These are phyloP conservation scores for Alcedo quadribrachys DNA, from an alignment of 2,797 vertebrate genomes.

Conservation along the genomic window DNA sequence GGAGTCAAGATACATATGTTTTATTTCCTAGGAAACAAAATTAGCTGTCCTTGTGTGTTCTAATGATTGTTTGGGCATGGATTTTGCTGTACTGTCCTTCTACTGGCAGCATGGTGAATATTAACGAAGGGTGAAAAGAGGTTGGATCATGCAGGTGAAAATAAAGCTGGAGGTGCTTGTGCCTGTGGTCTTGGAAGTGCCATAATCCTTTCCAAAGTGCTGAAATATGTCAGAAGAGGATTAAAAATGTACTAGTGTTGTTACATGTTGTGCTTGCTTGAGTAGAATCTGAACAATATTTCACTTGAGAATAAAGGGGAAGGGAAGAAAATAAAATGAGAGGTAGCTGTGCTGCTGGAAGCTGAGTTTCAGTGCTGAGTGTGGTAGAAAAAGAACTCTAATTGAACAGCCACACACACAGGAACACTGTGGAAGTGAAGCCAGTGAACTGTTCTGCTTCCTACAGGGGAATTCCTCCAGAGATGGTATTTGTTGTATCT, in stretches of 20 bases:
- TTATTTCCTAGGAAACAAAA: slow-evolving; percentile 24
- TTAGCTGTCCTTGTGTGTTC: not conserved
- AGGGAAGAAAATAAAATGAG: not conserved
- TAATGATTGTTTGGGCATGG: not conserved
- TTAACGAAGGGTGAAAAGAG: not conserved
- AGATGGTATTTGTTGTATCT: not conserved
- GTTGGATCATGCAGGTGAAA: not conserved
- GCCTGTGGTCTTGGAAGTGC: not conserved
- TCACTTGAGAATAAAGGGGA: not conserved
- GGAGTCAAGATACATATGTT: not conserved
- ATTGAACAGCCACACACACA: not conserved
- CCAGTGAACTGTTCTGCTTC: not conserved
- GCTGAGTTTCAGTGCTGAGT: not conserved
- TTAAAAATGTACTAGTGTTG: not conserved
- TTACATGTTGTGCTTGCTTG: not conserved
- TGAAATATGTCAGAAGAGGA: not conserved
- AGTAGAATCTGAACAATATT: not conserved
- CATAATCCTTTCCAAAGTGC: not conserved
- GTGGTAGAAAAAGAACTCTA: not conserved
- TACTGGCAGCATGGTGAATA: not conserved
- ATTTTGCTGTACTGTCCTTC: not conserved
- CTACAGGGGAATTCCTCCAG: not conserved
- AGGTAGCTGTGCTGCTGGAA: not conserved
- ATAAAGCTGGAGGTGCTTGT: not conserved
- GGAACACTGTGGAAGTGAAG: not conserved